These are phyloP conservation scores for Muntiacus muntjak DNA, from an alignment of 2,113 vertebrate species.

Conservation along the genomic window DNA sequence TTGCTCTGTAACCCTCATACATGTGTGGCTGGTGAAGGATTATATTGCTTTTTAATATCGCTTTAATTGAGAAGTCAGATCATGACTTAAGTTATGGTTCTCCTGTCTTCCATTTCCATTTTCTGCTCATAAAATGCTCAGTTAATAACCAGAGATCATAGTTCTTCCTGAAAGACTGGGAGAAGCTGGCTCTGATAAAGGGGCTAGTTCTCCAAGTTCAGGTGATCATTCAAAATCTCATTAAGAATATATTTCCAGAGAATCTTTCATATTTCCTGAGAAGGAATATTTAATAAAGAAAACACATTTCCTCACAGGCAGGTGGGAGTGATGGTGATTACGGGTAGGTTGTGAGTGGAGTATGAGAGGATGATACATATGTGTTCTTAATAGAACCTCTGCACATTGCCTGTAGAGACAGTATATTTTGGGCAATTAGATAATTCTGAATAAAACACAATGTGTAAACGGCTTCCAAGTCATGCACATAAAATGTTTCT, in stretches of 20 bases:
- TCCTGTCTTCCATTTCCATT: neutral
- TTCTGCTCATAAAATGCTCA: neutral
- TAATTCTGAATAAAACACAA: neutral
- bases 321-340: neutral
- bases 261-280: neutral
- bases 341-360: neutral
- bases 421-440: neutral
- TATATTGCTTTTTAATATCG: constrained; percentile 38
- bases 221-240: constrained; percentile 49
- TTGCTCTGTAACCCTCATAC: neutral
- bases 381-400: neutral
- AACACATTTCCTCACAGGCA: neutral
- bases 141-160: neutral
- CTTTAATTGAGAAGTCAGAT: constrained; percentile 44
- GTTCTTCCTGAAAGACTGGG: neutral
- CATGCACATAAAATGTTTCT: neutral
- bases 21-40: neutral
- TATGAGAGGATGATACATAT: neutral
- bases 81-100: constrained; percentile 13
- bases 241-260: neutral
- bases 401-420: neutral
- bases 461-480: neutral
- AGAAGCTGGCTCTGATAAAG: constrained; percentile 36
- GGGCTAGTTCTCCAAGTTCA: neutral
- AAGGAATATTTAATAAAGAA: neutral